Evolutionary conservation across 1,140 invertebrate species (phyloP).

Genomic region (Bombus consobrinus): DNA sequence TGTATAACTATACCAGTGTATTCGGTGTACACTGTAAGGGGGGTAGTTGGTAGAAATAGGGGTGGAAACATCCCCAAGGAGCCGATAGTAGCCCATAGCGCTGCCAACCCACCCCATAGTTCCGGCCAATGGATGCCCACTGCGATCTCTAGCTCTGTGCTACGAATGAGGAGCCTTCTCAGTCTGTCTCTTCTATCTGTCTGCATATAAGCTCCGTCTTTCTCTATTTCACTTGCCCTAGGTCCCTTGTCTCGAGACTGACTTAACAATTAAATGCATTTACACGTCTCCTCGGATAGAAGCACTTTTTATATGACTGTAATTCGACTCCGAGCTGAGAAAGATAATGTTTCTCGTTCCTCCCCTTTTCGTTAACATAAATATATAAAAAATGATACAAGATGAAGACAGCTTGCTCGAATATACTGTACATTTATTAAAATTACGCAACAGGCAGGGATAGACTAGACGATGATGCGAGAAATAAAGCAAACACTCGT

Average conservation of each 20-base stretch:
- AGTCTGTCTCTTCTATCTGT: slow-evolving; percentile 62
- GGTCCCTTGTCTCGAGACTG: slow-evolving; percentile 53
- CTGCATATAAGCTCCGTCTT: slow-evolving; percentile 38
- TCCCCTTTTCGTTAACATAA: not conserved
- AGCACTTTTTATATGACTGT: slow-evolving; percentile 20
- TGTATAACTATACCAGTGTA: slow-evolving; percentile 75
- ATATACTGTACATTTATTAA: not conserved
- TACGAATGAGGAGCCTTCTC: slow-evolving; percentile 69
- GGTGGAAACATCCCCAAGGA: slow-evolving; percentile 80
- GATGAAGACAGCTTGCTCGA: not conserved
- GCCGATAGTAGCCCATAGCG: slow-evolving; percentile 76
- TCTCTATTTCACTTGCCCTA: slow-evolving; percentile 32
- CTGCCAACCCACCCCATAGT: slow-evolving; percentile 73
- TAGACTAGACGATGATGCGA: too few relatives aligned
- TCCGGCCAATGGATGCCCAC: slow-evolving; percentile 73
- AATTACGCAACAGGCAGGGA: not conserved
- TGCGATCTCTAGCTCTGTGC: slow-evolving; percentile 70
- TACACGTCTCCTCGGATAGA: slow-evolving; percentile 41
- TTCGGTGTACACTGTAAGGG: slow-evolving; percentile 73
- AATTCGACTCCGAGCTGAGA: not conserved
- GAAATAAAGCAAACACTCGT: too few relatives aligned
- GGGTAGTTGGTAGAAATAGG: slow-evolving; percentile 76
- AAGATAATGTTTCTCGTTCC: not conserved
- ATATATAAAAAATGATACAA: not conserved
- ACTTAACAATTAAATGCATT: slow-evolving; percentile 66